Base-by-base conservation (phyloP, 1,140 invertebrate species). In the Drosophila kurseongensis region DNA sequence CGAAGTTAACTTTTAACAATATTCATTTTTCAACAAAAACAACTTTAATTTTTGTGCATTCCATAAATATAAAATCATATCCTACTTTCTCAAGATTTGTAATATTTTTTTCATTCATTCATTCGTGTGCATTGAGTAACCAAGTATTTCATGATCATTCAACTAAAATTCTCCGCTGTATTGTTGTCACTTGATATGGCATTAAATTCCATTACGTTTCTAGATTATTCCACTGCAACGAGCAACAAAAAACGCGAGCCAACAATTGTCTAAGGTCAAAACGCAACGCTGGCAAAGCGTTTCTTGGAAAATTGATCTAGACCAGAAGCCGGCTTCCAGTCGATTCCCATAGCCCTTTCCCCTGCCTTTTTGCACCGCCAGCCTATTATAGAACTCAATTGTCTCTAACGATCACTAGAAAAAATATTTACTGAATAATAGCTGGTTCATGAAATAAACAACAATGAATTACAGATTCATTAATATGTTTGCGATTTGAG, bases 231-330 rank as follows among this genome's bases (percentile, higher is more conserved):
- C 52, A 65, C 2, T 56, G 41, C 32, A 23, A 47, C 35, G 12
- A 12, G 7, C 36, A 52, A 23, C 50, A 35, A 12, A 45, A 35
- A 65, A 32, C 14, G 45, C 36, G 12, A 18, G 29, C 12, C 35
- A 16, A 55, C 60, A 75, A 58, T 75, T 75, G 52, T 58, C 60
- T 59, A 75, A 75, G 73, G 73, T 75, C 72, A 47, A 75, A 65
- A 75, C 59, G 45, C 51, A 18, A 68, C 5, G 27, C 45, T 36
- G 13, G 10, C 38, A 48, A 16, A 58, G 42, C 41, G 59, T 59
- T 75, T 75, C 73, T 59, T 66, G 32, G 73, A 75, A 67, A 75
- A 75, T 67, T 67, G 54, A 59, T 67, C 54, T 66, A 48, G 73
- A 59, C 36, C 72, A 75, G 54, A 63, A 45, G 50, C 71, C 61